These are phyloP conservation scores for Eurytoma adleriae DNA, from an alignment of 2,888 invertebrate genomes.

Conservation along the genomic window DNA sequence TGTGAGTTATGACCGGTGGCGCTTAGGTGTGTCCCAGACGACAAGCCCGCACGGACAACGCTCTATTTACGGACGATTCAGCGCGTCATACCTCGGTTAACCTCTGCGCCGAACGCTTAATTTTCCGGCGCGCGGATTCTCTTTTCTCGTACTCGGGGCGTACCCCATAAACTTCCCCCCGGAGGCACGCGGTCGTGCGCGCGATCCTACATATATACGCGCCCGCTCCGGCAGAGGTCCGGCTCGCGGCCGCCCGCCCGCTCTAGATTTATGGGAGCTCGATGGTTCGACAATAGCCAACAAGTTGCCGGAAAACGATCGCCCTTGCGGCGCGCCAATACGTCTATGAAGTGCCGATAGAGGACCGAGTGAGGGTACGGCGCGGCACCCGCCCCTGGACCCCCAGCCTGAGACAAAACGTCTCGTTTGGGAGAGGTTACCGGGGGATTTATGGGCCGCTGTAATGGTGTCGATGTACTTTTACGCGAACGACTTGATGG, in stretches of 20 bases:
- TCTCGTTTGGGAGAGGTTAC: slow-evolving; percentile 19
- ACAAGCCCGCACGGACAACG: slow-evolving; percentile 74
- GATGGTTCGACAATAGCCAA: slow-evolving; percentile 73
- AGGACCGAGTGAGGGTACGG: slow-evolving; percentile 9
- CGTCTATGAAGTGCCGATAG: slow-evolving; percentile 53
- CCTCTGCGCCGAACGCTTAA: slow-evolving; percentile 64
- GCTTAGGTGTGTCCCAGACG: not conserved
- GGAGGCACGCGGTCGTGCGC: slow-evolving; percentile 18
- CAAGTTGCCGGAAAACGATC: slow-evolving; percentile 74
- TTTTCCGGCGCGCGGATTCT: slow-evolving; percentile 65
- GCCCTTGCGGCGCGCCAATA: slow-evolving; percentile 52
- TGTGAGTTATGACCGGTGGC: slow-evolving; percentile 76
- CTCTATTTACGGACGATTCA: slow-evolving; percentile 81
- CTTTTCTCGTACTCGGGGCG: slow-evolving; percentile 57
- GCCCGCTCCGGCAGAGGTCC: slow-evolving; percentile 13
- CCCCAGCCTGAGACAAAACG: slow-evolving; percentile 32
- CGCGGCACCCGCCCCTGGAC: not conserved
- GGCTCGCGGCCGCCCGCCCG: slow-evolving; percentile 61
- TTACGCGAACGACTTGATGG: slow-evolving; percentile 30
- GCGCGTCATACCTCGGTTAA: slow-evolving; percentile 77
- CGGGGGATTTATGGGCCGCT: slow-evolving; percentile 36
- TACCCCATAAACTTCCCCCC: slow-evolving; percentile 70
- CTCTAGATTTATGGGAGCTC: slow-evolving; percentile 72
- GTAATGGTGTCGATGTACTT: slow-evolving; percentile 29
- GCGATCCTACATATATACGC: not conserved